A percentile compares a stretch with the other conserved stretches of the same genome.
Conservation (phyloP, 2,113 vertebrate genomes). For the Psittacula cyanocephala region DNA sequence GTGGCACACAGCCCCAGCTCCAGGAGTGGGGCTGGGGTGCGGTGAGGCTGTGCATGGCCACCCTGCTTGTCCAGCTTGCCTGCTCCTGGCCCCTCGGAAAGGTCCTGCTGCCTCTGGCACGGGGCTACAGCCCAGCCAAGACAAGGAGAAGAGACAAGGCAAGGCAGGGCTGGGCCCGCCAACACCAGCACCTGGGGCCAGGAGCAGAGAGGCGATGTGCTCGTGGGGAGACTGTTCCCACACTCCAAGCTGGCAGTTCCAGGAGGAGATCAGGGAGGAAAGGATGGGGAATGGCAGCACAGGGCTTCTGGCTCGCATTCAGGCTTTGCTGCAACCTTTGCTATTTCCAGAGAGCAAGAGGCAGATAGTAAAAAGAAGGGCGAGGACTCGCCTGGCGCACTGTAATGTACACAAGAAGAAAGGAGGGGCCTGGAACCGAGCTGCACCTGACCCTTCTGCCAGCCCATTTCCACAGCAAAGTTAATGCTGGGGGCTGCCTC, state of each 20-base stretch:
- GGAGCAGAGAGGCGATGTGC: neutral
- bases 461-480: neutral
- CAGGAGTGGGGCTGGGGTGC: neutral
- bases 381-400: neutral
- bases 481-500: neutral
- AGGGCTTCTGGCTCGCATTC: neutral
- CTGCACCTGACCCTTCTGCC: neutral
- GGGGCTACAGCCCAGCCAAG: fast-evolving
- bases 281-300: fast-evolving
- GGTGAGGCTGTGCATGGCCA: neutral
- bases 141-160: fast-evolving
- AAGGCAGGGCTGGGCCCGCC: neutral
- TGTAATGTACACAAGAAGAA: conserved; percentile 1
- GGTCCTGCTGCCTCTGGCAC: fast-evolving
- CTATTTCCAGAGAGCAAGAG: neutral
- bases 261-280: neutral
- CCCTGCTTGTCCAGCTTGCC: neutral
- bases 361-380: conserved; percentile 5
- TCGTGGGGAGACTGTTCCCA: fast-evolving
- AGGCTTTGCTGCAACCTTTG: conserved; percentile 10
- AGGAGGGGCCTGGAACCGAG: neutral
- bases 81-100: fast-evolving
- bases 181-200: neutral
- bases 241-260: fast-evolving
- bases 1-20: conserved; percentile 15